These are phyloP conservation scores for Heterochromis multidens DNA, from an alignment of 2,113 vertebrate genomes.

Conservation along the genomic window DNA sequence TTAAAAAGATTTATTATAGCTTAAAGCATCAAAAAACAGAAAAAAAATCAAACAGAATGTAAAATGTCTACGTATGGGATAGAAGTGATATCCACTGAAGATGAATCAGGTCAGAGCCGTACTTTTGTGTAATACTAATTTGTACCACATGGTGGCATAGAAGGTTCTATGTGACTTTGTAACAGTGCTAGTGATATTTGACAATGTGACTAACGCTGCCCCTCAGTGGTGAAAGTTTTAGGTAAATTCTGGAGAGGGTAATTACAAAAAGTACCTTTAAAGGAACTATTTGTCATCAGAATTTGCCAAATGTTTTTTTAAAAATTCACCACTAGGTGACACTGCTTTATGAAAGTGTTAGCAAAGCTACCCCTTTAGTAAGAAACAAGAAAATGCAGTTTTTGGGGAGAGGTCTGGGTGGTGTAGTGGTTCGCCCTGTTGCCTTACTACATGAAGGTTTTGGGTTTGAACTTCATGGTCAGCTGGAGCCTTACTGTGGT, in stretches of 20 bases:
- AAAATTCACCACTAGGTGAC: background rate
- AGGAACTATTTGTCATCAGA: background rate
- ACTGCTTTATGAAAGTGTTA: background rate
- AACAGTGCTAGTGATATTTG: no score
- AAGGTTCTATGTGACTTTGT: no score
- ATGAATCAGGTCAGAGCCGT: background rate
- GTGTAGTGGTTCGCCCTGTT: background rate
- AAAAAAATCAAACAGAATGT: no score
- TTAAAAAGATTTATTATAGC: no score
- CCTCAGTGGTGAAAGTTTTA: background rate
- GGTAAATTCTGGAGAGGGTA: background rate
- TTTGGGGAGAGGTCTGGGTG: background rate
- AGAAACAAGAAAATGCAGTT: background rate
- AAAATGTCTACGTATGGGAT: background rate
- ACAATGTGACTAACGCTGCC: background rate
- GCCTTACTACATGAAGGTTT: background rate
- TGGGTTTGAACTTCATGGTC: background rate
- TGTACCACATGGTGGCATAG: no score
- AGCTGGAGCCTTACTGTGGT: background rate
- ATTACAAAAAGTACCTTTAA: background rate
- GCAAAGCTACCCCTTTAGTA: rapidly evolving
- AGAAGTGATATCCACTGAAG: background rate
- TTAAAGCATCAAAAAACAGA: no score
- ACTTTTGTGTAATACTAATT: background rate
- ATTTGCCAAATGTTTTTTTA: background rate